Evolutionary conservation across 2,888 invertebrate genomes (phyloP), one percentile per base, ranked within the genome.

Genomic region (Hirtodrosophila confusa): DNA sequence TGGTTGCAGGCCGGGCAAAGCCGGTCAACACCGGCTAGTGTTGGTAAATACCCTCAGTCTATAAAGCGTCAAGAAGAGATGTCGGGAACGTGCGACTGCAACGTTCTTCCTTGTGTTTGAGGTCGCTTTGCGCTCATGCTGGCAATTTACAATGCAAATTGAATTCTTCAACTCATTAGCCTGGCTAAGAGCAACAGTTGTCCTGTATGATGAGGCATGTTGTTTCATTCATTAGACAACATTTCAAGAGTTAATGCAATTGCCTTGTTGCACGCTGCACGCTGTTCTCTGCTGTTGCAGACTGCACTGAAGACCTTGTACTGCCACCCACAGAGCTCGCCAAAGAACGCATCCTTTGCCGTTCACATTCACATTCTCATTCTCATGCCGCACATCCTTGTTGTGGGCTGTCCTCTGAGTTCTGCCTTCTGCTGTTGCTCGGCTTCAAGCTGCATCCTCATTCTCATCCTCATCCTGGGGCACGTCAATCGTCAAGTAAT

Each of bases 401-500:
- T 3, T 40, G 33, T 35, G 24, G 5, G 6, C 5, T 29, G 39
- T 53, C 35, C 40, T 47, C 33, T 57, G 57, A 23, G 57, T 65
- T 27, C 43, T 57, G 49, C 37, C 45, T 41, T 45, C 48, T 58
- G 54, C 43, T 41, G 17, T 27, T 27, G 3, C 27, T 27, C 6
- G 27, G 4, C 27, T 27, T 4, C 27, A 27, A 2, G 2, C 27
- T 17, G 17, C 31, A n/a, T 35, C 29, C 27, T 31, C 31, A 31
- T 10, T 8, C 50, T 41, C 39, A 10, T 41, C 9, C 63, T 44
- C 35, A 37, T 47, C 49, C 60, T 70, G 43, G 65, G 48, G 58
- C 55, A 71, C 75, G 77, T 84, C 85, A 86, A 84, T 84, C 79
- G 85, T 66, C 86, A 80, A 84, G 84, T 86, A 84, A 84, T 84